Evolutionary conservation across 64 coral and sea anemone species (phyloP).

Genomic region (Stichodactyla helianthus): DNA sequence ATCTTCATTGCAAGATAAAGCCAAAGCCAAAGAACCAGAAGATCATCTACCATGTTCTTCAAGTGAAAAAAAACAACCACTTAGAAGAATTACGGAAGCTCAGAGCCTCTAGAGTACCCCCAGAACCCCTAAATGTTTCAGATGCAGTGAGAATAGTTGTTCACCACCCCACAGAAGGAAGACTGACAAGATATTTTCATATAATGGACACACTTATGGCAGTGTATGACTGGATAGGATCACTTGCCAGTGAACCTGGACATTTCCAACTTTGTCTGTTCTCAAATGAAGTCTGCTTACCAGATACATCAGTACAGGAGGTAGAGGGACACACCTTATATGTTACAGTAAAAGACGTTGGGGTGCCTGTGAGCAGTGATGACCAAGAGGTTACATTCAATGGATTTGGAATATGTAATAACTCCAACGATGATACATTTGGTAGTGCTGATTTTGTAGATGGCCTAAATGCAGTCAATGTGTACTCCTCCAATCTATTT

Average conservation of each 20-base stretch:
- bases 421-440: too few species aligned
- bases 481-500: too few species aligned
- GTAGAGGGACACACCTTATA: neutral
- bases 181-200: constrained; percentile 2
- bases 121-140: constrained; percentile 1
- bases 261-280: constrained; percentile 7
- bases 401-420: neutral
- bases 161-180: constrained; percentile 4
- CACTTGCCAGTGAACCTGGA: neutral
- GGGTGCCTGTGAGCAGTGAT: neutral
- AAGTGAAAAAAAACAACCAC: neutral
- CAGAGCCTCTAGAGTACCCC: constrained; percentile 14
- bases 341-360: neutral
- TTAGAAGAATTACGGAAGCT: neutral
- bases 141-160: neutral
- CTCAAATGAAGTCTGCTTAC: neutral
- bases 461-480: too few species aligned
- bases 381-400: constrained; percentile 9
- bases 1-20: neutral
- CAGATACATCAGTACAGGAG: neutral
- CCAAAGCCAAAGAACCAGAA: constrained; percentile 11
- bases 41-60: neutral
- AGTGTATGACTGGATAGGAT: neutral
- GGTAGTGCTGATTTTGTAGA: too few species aligned
- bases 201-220: neutral